Base-by-base conservation (phyloP, 2,113 vertebrate genomes). In the Climacteris rufus region DNA sequence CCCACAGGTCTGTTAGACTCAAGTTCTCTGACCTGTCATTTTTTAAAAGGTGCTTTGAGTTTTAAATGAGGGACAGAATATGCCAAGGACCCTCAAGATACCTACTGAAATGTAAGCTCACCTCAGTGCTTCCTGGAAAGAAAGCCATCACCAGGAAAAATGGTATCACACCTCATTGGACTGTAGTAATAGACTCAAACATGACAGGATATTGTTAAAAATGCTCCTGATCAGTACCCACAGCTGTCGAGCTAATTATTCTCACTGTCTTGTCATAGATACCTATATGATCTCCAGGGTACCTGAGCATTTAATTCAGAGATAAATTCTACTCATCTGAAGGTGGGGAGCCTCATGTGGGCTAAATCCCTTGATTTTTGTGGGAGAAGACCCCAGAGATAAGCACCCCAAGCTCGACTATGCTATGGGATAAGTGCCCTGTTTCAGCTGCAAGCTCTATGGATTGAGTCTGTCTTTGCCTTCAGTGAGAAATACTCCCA, bases 241-340 rank as follows among this genome's bases (percentile, higher is more conserved):
- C 69, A 90, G 90, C 69, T 92, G 82, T 87, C 25, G 52, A 92
- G 76, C 33, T 94, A 87, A 95, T 95, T 97, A 93, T 93, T 96
- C 71, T 92, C 15, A 3, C 60, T 89, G 57, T 84, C 90, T 89
- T 94, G 69, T 82, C 83, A 84, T 72, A 87, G 85, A 69, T 72
- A 95, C 60, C 72, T 81, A 49, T 33, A 47, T 33, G 45, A 56
- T 83, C 69, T 92, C 79, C 71, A 60, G 79, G 83, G 76, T 60
- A 87, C 64, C n/a, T 71, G 31, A 68, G 52, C 50, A 53, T 83
- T 90, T 94, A 63, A 45, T 24, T 4, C 28, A 72, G n/a, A 88
- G 11, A 17, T 4, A 4, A 64, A 21, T 52, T 64, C 50, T 56
- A 15, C 18, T 42, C 16, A 10, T 59, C 52, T 85, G 57, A 88